Percentiles rank a stretch among this genome's conserved stretches.
Evolutionary conservation across 1,140 invertebrate species (phyloP).

Genomic region (Neuroterus valhalla): DNA sequence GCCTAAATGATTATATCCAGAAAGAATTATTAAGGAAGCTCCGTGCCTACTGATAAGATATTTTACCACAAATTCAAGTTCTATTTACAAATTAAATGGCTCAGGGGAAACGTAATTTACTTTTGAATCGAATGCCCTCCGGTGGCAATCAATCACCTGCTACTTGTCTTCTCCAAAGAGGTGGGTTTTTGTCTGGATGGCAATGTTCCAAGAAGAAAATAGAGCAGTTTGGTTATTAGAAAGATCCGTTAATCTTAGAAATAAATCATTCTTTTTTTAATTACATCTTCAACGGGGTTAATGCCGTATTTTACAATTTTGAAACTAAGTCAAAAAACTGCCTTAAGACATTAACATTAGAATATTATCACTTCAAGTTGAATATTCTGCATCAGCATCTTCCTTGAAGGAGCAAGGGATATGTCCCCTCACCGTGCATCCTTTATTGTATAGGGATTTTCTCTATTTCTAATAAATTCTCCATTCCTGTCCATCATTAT

Average conservation of each 20-base stretch:
- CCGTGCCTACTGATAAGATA: too few species aligned
- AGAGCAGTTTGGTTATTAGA: not conserved
- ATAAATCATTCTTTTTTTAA: not conserved
- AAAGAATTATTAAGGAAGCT: too few species aligned
- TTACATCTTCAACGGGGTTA: not conserved
- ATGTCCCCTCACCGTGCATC: not conserved
- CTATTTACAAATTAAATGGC: too few species aligned
- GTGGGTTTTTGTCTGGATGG: not conserved
- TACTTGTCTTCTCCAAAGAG: conserved; percentile 1
- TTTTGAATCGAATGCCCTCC: too few species aligned
- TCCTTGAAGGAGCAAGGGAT: conserved; percentile 21
- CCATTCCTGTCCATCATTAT: too few species aligned
- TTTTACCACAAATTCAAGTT: too few species aligned
- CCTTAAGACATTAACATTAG: not conserved
- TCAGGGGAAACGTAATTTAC: too few species aligned
- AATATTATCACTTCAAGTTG: not conserved
- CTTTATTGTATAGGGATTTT: too few species aligned
- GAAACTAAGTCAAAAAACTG: not conserved
- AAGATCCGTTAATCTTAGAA: not conserved
- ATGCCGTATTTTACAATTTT: not conserved
- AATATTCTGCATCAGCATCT: conserved; percentile 20
- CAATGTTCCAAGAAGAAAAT: not conserved
- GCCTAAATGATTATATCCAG: too few species aligned
- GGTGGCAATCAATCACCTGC: not conserved
- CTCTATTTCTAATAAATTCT: too few species aligned